phyloP scores from a whole-genome alignment of 2,797 vertebrate genomes.

The Labeo calbasu region DNA sequence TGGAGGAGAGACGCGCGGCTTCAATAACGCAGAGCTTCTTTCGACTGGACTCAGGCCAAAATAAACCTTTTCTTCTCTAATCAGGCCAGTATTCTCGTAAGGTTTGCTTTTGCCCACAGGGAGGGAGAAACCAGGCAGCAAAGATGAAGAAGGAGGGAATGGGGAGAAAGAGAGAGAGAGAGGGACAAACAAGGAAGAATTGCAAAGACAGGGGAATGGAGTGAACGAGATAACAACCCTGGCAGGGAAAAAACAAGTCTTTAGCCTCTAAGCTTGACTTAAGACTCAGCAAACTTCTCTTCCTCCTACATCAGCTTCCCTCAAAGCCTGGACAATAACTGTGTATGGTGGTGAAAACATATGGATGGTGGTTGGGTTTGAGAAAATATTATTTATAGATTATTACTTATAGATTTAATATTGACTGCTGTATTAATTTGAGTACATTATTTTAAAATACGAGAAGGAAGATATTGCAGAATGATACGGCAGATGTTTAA shows the following conservation, averaged over 20 bases:
- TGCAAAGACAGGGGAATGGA: constrained; percentile 38
- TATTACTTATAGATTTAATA: background rate
- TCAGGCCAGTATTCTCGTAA: constrained; percentile 8
- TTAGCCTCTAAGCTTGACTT: constrained; percentile 25
- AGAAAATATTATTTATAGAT: background rate
- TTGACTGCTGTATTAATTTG: background rate
- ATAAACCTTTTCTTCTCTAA: constrained; percentile 31
- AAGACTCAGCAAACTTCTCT: background rate
- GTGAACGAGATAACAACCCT: constrained; percentile 23
- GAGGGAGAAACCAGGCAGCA: background rate
- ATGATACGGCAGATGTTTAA: background rate
- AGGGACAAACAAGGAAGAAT: background rate
- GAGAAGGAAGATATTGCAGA: background rate
- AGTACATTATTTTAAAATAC: background rate
- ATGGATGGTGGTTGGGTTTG: background rate
- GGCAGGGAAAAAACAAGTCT: background rate
- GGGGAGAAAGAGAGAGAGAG: background rate
- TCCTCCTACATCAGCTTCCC: background rate
- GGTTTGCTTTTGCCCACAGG: constrained; percentile 24
- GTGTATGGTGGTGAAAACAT: background rate
- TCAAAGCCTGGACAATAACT: background rate
- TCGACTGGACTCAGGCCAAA: constrained; percentile 36
- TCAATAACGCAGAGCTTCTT: constrained; percentile 43
- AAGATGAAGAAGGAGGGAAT: constrained; percentile 19
- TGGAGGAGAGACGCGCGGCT: background rate